Evolutionary conservation across 2,888 invertebrate species (phyloP), one percentile per base, ranked within the genome.

Genomic region (Tenthredo distinguenda): DNA sequence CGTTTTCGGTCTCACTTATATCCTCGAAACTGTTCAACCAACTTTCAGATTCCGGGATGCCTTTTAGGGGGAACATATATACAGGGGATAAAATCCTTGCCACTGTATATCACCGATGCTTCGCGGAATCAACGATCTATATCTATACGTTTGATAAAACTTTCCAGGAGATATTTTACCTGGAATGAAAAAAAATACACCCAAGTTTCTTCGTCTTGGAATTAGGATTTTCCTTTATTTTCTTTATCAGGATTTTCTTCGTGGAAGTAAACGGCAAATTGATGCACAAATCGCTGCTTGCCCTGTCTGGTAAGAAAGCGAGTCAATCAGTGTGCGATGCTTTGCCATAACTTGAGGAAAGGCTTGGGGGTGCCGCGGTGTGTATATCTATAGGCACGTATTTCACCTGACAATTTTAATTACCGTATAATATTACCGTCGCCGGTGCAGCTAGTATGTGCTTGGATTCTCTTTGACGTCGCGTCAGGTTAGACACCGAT

Each of bases 401-500:
- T 55, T 55, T 50, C 18, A 47, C 31, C 18, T 40, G 77, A 55
- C 34, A 77, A 50, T 77, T 77, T 77, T 55, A 77, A 50, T 77
- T 31, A 77, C 26, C 26, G n/a, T 43, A 15, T 43, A 21, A 21
- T 43, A 74, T 74, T 74, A 43, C 40, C 21, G 26, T 10, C 21
- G 21, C 72, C 43, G 37, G 9, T 21, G 26, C 43, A 40, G 26
- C 62, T 4, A 10, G 40, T 77, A 18, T 77, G 26, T 26, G 9
- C 50, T 31, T 31, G 31, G n/a, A 77, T 55, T 77, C 77, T 77
- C 77, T 77, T 77, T 77, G 77, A 77, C 31, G 77, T 3, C n/a
- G 15, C 26, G 18, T 77, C 50, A 21, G 21, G 40, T n/a, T 21
- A 74, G 72, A 74, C 43, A 74, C 55, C 77, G 50, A 77, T 77